Evolutionary conservation across 1,140 invertebrate genomes (phyloP).

Genomic region (Homarus americanus): DNA sequence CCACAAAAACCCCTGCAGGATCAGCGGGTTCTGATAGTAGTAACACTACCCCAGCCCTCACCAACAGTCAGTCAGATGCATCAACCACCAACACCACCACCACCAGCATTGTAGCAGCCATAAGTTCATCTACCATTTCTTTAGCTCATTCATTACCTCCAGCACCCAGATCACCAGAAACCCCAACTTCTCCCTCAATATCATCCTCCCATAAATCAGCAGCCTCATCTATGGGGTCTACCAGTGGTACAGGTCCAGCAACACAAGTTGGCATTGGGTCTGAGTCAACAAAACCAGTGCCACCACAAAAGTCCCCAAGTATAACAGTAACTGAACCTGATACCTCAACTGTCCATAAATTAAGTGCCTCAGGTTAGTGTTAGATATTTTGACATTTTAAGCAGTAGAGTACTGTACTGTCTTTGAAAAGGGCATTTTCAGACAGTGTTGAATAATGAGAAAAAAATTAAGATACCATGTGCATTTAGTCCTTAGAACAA

Average conservation of each 20-base stretch:
- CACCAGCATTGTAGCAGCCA: not conserved
- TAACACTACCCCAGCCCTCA: constrained; percentile 12
- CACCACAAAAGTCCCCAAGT: constrained; percentile 72
- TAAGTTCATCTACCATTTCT: constrained; percentile 15
- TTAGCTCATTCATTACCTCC: not conserved
- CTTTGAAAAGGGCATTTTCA: too few relatives aligned
- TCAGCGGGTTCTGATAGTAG: constrained; percentile 28
- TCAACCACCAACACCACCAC: not conserved
- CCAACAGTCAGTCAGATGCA: constrained; percentile 8
- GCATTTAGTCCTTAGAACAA: too few relatives aligned
- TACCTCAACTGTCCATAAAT: constrained; percentile 78
- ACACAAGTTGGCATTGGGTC: not conserved
- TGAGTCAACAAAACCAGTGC: constrained; percentile 34
- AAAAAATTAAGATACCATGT: too few relatives aligned
- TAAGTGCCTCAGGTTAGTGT: constrained; percentile 76
- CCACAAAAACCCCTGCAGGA: constrained; percentile 50
- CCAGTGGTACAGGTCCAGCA: not conserved
- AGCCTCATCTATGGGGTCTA: not conserved
- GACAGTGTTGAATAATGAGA: too few relatives aligned
- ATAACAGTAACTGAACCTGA: constrained; percentile 80
- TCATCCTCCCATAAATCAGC: constrained; percentile 33
- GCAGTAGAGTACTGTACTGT: too few relatives aligned
- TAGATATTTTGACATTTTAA: too few relatives aligned
- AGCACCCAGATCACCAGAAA: constrained; percentile 15
- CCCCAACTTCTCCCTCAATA: constrained; percentile 21